Conservation (phyloP, 2,888 invertebrate species). For the Eupithecia tripunctaria region DNA sequence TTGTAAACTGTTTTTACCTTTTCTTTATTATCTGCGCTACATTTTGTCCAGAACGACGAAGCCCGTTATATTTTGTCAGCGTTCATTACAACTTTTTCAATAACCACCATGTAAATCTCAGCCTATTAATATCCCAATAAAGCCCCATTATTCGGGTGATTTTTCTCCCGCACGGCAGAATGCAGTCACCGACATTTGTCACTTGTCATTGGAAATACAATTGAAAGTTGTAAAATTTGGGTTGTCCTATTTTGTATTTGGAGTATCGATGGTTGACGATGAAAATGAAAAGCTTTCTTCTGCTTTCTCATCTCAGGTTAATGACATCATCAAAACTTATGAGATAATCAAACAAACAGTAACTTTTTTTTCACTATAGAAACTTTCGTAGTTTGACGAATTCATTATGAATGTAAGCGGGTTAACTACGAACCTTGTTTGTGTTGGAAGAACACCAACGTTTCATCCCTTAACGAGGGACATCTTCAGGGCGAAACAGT, state of each 20-base stretch:
- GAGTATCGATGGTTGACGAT: constrained; percentile 9
- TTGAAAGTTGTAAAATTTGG: constrained; percentile 25
- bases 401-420: no score
- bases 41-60: neutral
- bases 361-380: no score
- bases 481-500: no score
- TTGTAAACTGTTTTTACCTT: no score
- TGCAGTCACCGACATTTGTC: constrained; percentile 54
- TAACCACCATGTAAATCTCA: constrained; percentile 52
- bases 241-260: constrained; percentile 10
- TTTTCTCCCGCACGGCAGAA: constrained; percentile 56
- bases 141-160: constrained; percentile 56
- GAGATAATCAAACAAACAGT: no score
- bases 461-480: no score
- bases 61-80: neutral
- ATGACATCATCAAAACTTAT: no score
- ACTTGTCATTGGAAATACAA: constrained; percentile 46
- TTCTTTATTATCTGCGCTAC: neutral
- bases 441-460: no score
- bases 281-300: neutral
- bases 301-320: neutral
- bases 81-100: constrained; percentile 48
- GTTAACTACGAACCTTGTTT: no score
- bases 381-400: no score
- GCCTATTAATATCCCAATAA: constrained; percentile 63